Percentiles rank a stretch among this genome's conserved stretches.
phyloP scores from a whole-genome alignment of 2,888 invertebrate species.

The Cephus rjabovi region DNA sequence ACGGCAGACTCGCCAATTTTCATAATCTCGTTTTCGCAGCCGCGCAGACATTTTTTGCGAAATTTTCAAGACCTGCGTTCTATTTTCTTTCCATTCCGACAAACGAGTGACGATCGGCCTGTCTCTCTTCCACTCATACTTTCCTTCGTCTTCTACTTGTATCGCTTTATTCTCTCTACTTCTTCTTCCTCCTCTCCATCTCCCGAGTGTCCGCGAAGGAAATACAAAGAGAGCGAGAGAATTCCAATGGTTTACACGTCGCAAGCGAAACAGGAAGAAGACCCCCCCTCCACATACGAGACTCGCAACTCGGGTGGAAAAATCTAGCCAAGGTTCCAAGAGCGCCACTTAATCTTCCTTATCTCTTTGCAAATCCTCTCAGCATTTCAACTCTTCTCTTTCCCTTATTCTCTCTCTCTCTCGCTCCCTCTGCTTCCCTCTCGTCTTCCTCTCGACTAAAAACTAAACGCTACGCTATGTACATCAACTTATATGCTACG shows the following conservation, averaged over 20 bases:
- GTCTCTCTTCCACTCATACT: too few species aligned
- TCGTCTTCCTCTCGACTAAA: constrained; percentile 21
- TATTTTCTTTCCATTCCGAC: background rate
- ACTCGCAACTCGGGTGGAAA: background rate
- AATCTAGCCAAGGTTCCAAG: background rate
- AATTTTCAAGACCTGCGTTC: background rate
- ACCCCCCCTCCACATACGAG: background rate
- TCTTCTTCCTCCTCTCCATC: background rate
- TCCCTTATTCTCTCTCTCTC: background rate
- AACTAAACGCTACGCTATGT: constrained; percentile 52
- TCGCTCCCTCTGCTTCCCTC: background rate
- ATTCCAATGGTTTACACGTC: background rate
- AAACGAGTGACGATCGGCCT: background rate
- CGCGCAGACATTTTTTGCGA: background rate
- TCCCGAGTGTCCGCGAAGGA: background rate
- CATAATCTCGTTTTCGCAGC: background rate
- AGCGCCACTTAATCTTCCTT: background rate
- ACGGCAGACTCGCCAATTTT: background rate
- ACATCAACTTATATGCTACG: constrained; percentile 61
- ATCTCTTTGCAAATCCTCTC: background rate
- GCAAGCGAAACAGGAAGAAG: background rate
- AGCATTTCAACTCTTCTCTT: background rate
- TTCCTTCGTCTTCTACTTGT: too few species aligned
- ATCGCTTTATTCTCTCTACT: background rate
- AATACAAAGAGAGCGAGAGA: background rate